Percentiles rank a stretch among this genome's conserved stretches.
These are phyloP conservation scores for Steatornis caripensis DNA, from an alignment of 2,113 vertebrate genomes.

Conservation along the genomic window DNA sequence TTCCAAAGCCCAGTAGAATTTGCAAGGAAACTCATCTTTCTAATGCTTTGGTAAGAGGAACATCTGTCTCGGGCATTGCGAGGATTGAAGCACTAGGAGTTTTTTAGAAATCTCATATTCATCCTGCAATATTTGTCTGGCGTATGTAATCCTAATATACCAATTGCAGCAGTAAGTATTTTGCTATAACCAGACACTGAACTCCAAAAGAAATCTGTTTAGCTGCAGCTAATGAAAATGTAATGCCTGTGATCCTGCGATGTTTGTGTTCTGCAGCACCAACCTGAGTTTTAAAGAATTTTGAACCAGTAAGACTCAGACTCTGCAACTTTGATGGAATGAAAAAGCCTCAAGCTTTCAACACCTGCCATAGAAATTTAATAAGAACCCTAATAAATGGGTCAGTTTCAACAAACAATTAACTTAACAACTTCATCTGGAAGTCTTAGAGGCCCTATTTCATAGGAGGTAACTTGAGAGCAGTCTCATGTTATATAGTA, in stretches of 20 bases:
- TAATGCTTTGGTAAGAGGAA: constrained; percentile 18
- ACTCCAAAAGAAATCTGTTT: neutral
- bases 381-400: constrained; percentile 53
- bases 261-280: neutral
- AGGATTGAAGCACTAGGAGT: neutral
- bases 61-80: constrained; percentile 27
- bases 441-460: neutral
- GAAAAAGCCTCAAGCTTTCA: constrained; percentile 55
- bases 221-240: constrained; percentile 31
- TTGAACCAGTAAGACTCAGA: neutral
- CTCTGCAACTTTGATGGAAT: constrained; percentile 20
- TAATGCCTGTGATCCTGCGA: neutral
- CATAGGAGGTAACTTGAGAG: constrained; percentile 11
- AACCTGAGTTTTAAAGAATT: neutral
- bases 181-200: neutral
- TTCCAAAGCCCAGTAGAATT: constrained; percentile 6
- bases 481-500: constrained; percentile 12
- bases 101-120: constrained; percentile 9
- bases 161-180: constrained; percentile 1
- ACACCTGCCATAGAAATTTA: constrained; percentile 55
- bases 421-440: constrained; percentile 14
- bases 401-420: constrained; percentile 64
- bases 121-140: neutral
- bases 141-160: neutral
- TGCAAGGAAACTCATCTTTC: constrained; percentile 10